A percentile compares a stretch with the other conserved stretches of the same genome.
Conservation (phyloP, 2,113 vertebrate species). For the Anas platyrhynchos region DNA sequence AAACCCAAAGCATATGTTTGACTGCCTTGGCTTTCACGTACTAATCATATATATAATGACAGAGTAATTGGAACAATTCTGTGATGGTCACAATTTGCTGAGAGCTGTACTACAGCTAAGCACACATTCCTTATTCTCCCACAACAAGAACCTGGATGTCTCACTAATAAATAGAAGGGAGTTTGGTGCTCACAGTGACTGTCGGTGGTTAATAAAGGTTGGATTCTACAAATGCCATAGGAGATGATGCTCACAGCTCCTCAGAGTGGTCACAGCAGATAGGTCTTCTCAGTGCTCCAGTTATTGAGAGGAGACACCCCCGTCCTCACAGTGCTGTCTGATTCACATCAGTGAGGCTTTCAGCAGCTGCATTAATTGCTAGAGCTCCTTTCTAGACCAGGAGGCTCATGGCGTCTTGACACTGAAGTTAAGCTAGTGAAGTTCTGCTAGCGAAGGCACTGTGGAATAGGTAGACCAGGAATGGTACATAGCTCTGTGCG, state of each 20-base stretch:
- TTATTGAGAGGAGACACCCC: background rate
- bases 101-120: background rate
- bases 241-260: background rate
- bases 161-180: background rate
- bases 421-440: background rate
- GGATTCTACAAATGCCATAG: background rate
- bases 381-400: background rate
- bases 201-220: background rate
- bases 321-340: background rate
- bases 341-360: background rate
- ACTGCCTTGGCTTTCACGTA: background rate
- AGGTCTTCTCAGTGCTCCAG: background rate
- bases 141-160: background rate
- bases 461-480: background rate
- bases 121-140: background rate
- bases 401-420: rapidly evolving
- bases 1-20: background rate
- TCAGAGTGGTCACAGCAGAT: background rate
- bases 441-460: background rate
- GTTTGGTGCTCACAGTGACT: background rate
- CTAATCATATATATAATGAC: background rate
- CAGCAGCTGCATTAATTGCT: rapidly evolving
- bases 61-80: background rate
- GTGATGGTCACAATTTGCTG: background rate
- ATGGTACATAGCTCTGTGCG: rapidly evolving